Conservation (phyloP, 2,888 invertebrate species). For the Tolmerus cingulatus region DNA sequence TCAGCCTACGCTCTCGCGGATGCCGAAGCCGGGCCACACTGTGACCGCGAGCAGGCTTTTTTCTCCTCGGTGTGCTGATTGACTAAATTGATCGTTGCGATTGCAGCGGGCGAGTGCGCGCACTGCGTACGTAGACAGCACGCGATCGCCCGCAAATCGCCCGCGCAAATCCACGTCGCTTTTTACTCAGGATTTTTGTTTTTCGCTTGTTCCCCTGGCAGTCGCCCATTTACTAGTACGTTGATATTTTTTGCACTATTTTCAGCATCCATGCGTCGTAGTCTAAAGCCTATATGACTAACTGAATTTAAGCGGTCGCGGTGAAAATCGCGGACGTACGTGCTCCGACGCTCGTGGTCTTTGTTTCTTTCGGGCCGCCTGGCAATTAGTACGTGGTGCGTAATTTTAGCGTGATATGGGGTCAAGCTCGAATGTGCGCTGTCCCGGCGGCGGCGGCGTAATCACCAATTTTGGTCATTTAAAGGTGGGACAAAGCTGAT, state of each 20-base stretch:
- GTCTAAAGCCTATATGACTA: neutral
- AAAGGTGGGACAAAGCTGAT: slow-evolving; percentile 1
- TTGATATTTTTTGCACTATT: neutral
- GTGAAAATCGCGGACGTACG: slow-evolving; percentile 1
- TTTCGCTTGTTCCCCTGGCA: neutral
- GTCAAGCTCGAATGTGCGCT: slow-evolving; percentile 26
- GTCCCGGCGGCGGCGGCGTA: neutral
- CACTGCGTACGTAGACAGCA: slow-evolving; percentile 18
- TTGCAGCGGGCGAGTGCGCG: neutral
- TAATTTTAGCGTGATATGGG: slow-evolving; percentile 25
- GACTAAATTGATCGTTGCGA: slow-evolving; percentile 14
- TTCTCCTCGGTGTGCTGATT: neutral
- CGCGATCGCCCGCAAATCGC: slow-evolving; percentile 43
- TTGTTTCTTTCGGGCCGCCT: neutral
- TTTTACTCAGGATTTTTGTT: neutral
- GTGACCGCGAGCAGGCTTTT: neutral
- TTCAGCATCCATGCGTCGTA: neutral
- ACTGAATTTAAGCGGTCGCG: neutral
- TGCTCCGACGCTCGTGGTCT: neutral
- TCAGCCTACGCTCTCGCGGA: neutral
- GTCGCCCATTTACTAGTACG: neutral
- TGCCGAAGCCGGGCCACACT: neutral
- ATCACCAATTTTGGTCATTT: slow-evolving; percentile 28
- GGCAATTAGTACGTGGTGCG: neutral
- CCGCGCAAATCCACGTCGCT: neutral